Base-by-base conservation (phyloP, 2,888 invertebrate species). In the Endomychus coccineus region DNA sequence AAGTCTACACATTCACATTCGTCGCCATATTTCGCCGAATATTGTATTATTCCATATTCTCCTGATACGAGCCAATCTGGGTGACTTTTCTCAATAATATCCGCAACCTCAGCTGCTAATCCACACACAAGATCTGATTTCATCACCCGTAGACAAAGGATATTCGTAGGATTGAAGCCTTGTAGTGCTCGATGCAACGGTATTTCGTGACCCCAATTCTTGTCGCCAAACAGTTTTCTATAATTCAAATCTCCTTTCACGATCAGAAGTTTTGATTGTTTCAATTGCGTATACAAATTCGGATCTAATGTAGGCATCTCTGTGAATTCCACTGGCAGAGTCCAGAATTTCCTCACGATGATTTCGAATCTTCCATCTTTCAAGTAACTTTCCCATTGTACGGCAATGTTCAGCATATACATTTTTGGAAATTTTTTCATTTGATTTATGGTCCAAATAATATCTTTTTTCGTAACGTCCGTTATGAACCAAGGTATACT, bases 201-300 rank as follows among this genome's bases (percentile, higher is more conserved):
- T 2, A 80, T 78, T 0, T 74, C 73, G 1, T 76, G 74, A 21
- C 76, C 73, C 82, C 91, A 92, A 45, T 85, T 83, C 38, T 76
- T 74, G 57, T 98, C 98, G 0, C 84, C 87, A 23, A 91, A 67
- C 33, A 98, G 66, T 67, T 98, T 98, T 25, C 97, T 71, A 62
- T 96, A 97, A 69, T 97, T 97, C 7, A 98, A 71, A 64, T 98
- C 97, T 0, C 96, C 59, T 64, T 96, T 96, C 61, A 95, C 89
- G 51, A 96, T 71, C 0, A 87, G 56, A 1, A 86, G 67, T 44
- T 76, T 71, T 0, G 88, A 74, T 49, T 77, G 66, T 3, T 76
- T 70, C 2, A 97, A 67, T 44, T 78, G 75, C 7, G 71, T 59
- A 59, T 92, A 91, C 6, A 97, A 61, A 1, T 71, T 60, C 1